phyloP scores from a whole-genome alignment of 2,888 invertebrate species.

The Volucella inflata region DNA sequence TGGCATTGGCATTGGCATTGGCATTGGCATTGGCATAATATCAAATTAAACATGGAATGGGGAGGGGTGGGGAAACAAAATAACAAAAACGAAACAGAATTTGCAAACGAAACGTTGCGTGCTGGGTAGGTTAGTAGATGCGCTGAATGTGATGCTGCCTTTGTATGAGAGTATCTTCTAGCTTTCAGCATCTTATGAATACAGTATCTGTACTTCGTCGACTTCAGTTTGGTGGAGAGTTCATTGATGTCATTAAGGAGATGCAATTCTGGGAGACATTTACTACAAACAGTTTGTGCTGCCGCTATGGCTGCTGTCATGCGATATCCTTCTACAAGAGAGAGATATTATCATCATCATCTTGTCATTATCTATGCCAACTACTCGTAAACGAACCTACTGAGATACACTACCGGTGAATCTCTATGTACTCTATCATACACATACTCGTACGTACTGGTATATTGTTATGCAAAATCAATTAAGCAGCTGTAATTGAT shows the following conservation, averaged over 20 bases:
- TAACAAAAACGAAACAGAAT: constrained; percentile 19
- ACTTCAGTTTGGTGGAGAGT: constrained; percentile 17
- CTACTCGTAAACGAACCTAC: not conserved
- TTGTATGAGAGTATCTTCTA: too few species aligned
- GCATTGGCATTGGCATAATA: constrained; percentile 64
- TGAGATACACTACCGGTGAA: too few species aligned
- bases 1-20: constrained; percentile 42
- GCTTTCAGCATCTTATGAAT: not conserved
- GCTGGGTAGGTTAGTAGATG: constrained; percentile 17
- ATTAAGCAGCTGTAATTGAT: constrained; percentile 51
- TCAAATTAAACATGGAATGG: constrained; percentile 55
- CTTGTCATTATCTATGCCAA: constrained; percentile 36
- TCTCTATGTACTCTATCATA: too few species aligned
- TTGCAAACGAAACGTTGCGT: constrained; percentile 57
- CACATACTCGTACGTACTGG: not conserved
- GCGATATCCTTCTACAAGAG: constrained; percentile 59
- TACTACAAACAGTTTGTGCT: constrained; percentile 27
- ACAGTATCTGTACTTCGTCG: too few species aligned
- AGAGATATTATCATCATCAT: constrained; percentile 60
- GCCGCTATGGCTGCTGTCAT: constrained; percentile 39
- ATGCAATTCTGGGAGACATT: constrained; percentile 54
- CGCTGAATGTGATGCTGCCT: not conserved
- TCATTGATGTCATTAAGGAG: constrained; percentile 68
- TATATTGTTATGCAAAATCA: constrained; percentile 65
- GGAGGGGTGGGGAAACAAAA: not conserved